Conservation (phyloP, 2,113 vertebrate species). For the Chaetops frenatus region DNA sequence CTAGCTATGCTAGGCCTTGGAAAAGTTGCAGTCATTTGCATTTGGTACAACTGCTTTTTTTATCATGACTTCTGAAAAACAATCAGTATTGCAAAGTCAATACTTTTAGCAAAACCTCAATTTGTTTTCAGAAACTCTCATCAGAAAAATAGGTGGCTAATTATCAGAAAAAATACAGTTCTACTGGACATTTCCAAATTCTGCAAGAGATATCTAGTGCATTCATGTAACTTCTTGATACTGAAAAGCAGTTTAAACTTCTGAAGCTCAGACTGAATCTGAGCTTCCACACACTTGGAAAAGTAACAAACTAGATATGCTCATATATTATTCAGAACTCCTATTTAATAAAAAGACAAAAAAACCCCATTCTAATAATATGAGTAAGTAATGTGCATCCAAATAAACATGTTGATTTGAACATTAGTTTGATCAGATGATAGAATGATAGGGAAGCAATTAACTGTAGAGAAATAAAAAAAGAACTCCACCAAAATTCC, state of each 20-base stretch:
- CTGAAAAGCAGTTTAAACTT: neutral
- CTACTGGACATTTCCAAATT: neutral
- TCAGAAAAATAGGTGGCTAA: neutral
- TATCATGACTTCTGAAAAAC: neutral
- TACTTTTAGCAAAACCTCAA: neutral
- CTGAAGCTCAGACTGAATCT: neutral
- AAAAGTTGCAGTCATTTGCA: neutral
- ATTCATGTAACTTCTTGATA: neutral
- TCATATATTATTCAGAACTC: neutral
- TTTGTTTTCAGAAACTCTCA: neutral
- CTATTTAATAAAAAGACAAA: neutral
- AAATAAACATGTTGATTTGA: neutral
- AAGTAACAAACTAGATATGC: neutral
- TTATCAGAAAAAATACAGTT: neutral
- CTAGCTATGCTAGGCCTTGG: neutral
- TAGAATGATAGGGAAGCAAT: neutral
- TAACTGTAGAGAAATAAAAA: neutral
- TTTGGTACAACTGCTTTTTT: neutral
- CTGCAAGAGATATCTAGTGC: neutral
- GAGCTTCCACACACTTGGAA: neutral
- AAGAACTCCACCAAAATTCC: neutral
- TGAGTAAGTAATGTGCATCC: neutral
- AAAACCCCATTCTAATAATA: neutral
- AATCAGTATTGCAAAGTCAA: neutral
- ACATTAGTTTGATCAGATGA: neutral